Base-by-base conservation (phyloP, 2,888 invertebrate species). In the Gibbula magus region DNA sequence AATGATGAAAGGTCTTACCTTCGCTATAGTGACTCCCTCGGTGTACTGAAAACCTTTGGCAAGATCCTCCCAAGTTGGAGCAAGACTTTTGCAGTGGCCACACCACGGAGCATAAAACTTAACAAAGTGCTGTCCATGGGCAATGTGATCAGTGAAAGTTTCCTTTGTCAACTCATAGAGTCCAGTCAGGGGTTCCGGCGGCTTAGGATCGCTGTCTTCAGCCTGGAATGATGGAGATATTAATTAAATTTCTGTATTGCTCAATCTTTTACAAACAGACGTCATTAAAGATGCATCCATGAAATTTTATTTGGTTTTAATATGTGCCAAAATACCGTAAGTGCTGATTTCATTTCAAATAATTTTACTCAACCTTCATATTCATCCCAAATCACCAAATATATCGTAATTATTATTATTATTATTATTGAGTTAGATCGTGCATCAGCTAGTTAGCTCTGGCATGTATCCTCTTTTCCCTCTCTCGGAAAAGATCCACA, bases 91-190 rank as follows among this genome's bases (percentile, higher is more conserved):
- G 88, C 97, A 97, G 89, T 96, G 96, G 79, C 96, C 94, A 92
- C 98, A 98, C 98, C 98, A 98, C 0, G 98, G 97, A 0, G 96
- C 96, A 93, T 96, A 98, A 93, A 98, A 98, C 94, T 97, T 97
- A 4, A 98, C 94, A 91, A 98, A 98, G 92, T 97, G 96, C 88
- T 96, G 95, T 73, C 97, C 97, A 70, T 77, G 95, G 84, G 95
- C 94, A 54, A 96, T 94, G 78, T 95, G 95, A 51, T 95, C 94
- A 56, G 95, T 94, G 89, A 97, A 97, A 80, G 95, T 96, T 74
- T 96, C 95, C 54, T 95, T 95, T 0, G 95, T 96, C 81, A 97
- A 94, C 66, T 94, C 86, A 39, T 84, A 83, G n/a, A 89, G 35
- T 25, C 51, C 18, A 13, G 35, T 45, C n/a, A 25, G 16, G 3